phyloP scores from a whole-genome alignment of 35 echinoderm and acorn worm species.

The Heliocidaris erythrogramma region DNA sequence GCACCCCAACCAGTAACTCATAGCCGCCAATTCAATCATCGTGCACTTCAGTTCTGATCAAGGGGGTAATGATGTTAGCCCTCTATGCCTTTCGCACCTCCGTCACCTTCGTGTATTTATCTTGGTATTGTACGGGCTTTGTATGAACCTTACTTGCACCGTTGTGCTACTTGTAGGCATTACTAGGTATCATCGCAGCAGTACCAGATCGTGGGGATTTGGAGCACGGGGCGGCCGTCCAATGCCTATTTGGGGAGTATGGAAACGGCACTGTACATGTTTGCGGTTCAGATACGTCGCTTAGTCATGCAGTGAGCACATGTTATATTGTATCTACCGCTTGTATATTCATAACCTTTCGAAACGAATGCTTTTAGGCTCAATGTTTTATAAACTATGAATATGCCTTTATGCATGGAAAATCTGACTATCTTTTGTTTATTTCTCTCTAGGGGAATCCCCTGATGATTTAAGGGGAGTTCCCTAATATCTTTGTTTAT shows the following conservation, averaged over 20 bases:
- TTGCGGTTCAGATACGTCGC: not conserved
- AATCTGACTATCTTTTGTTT: not conserved
- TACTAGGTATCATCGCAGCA: not conserved
- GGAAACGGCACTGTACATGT: not conserved
- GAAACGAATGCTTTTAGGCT: not conserved
- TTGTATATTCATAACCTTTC: not conserved
- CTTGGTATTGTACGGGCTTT: not conserved
- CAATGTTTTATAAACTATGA: not conserved
- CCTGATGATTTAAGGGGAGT: not conserved
- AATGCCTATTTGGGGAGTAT: not conserved
- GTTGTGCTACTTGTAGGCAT: not conserved
- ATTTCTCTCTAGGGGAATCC: not conserved
- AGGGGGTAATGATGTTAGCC: not conserved
- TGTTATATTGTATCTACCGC: not conserved
- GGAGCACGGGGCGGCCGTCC: not conserved
- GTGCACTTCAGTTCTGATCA: not conserved
- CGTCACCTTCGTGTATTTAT: not conserved
- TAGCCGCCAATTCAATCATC: not conserved
- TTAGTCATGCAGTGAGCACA: not conserved
- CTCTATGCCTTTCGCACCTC: not conserved
- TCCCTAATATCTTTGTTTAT: not conserved
- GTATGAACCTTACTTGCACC: not conserved
- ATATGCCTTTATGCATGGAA: not conserved
- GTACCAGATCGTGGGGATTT: not conserved
- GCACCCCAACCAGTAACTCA: conserved; percentile 10